These are phyloP conservation scores for Muscicapa comitata DNA, from an alignment of 2,797 vertebrate genomes.

Conservation along the genomic window DNA sequence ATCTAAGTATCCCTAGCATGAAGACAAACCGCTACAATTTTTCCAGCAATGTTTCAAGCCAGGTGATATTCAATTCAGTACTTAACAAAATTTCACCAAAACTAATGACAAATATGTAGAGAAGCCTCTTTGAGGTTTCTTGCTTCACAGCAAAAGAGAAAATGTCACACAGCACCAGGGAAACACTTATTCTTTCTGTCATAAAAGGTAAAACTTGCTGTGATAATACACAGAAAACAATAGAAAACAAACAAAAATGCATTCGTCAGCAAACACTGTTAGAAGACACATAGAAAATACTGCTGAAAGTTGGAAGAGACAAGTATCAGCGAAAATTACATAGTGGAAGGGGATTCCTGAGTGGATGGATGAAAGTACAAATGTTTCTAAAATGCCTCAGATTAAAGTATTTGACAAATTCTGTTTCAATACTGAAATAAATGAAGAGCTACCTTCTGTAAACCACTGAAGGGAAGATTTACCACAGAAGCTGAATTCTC, in stretches of 20 bases:
- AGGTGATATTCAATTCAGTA: not conserved
- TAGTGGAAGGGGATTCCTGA: not conserved
- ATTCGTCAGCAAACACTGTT: not conserved
- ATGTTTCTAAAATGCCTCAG: not conserved
- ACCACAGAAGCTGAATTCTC: not conserved
- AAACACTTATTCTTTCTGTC: not conserved
- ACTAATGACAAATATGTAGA: not conserved
- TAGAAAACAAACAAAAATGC: not conserved
- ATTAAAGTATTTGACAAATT: not conserved
- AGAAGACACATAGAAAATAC: not conserved
- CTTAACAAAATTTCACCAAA: not conserved
- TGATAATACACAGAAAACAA: not conserved
- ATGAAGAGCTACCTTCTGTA: not conserved
- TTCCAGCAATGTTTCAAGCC: not conserved
- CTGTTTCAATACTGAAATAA: not conserved
- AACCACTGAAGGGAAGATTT: not conserved
- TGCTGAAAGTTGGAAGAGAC: not conserved
- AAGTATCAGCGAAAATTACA: not conserved
- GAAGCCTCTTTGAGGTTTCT: not conserved
- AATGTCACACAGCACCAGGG: not conserved
- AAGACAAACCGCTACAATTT: not conserved
- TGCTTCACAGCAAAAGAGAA: not conserved
- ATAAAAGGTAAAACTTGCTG: not conserved
- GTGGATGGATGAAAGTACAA: not conserved
- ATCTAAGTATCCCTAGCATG: not conserved